phyloP scores from a whole-genome alignment of 1,140 invertebrate genomes.

The Diachasmimorpha longicaudata region DNA sequence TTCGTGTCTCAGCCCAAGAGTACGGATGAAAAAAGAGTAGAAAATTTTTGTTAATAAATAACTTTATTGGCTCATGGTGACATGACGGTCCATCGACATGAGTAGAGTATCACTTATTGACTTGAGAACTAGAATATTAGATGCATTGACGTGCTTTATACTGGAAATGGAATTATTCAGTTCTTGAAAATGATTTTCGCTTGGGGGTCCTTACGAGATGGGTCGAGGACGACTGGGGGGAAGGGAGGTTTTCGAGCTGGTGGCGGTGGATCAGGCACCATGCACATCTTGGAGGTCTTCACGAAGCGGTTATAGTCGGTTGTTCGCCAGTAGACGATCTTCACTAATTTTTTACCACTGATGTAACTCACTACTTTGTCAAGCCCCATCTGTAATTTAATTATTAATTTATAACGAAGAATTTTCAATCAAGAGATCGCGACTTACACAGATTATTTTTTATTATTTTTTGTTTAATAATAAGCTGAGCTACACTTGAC shows the following conservation, averaged over 20 bases:
- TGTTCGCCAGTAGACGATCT: constrained; percentile 75
- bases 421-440: constrained; percentile 7
- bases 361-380: constrained; percentile 71
- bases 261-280: constrained; percentile 65
- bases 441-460: no score
- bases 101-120: not conserved
- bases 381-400: constrained; percentile 47
- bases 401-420: no score
- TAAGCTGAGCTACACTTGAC: no score
- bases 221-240: constrained; percentile 33
- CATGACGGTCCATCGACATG: not conserved
- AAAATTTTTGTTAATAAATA: not conserved
- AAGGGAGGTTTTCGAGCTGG: constrained; percentile 44
- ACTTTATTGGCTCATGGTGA: not conserved
- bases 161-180: not conserved
- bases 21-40: no score
- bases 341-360: constrained; percentile 71
- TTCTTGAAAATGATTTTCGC: constrained; percentile 33
- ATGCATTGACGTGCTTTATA: not conserved
- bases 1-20: no score
- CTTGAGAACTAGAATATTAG: not conserved
- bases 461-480: no score
- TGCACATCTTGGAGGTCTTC: constrained; percentile 69
- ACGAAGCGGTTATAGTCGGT: constrained; percentile 61
- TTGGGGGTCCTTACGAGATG: constrained; percentile 35